Evolutionary conservation across 2,888 invertebrate genomes (phyloP).

Genomic region (Agrilus cyanescens): DNA sequence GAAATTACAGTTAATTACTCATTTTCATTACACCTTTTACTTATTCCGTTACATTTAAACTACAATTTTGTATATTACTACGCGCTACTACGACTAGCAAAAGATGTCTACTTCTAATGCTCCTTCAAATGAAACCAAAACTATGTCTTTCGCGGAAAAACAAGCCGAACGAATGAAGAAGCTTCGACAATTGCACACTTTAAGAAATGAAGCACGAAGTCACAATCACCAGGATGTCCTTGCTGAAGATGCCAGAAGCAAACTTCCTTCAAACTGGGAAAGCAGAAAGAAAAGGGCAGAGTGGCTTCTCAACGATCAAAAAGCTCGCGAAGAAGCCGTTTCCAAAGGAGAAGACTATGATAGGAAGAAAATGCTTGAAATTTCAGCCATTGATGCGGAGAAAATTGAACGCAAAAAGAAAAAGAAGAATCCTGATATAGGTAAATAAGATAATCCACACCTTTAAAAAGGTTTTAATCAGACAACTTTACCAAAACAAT

Average conservation of each 20-base stretch:
- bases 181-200: conserved; percentile 58
- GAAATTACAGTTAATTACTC: too few species aligned
- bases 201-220: conserved; percentile 79
- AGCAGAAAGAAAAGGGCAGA: conserved; percentile 84
- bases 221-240: conserved; percentile 92
- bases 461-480: too few species aligned
- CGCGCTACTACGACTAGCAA: too few species aligned
- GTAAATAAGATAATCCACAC: conserved; percentile 57
- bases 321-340: conserved; percentile 63
- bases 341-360: conserved; percentile 81
- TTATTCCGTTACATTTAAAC: too few species aligned
- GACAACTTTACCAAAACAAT: too few species aligned
- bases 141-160: conserved; percentile 46
- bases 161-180: conserved; percentile 67
- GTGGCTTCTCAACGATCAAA: conserved; percentile 85
- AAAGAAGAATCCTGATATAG: conserved; percentile 62
- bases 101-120: background rate
- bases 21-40: too few species aligned
- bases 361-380: conserved; percentile 71
- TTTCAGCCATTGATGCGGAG: conserved; percentile 87
- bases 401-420: conserved; percentile 69
- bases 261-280: conserved; percentile 89
- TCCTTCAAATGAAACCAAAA: conserved; percentile 30
- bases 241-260: conserved; percentile 88
- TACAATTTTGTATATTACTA: too few species aligned